Base-by-base conservation (phyloP, 1,140 invertebrate species). In the Drosophila murphyi region DNA sequence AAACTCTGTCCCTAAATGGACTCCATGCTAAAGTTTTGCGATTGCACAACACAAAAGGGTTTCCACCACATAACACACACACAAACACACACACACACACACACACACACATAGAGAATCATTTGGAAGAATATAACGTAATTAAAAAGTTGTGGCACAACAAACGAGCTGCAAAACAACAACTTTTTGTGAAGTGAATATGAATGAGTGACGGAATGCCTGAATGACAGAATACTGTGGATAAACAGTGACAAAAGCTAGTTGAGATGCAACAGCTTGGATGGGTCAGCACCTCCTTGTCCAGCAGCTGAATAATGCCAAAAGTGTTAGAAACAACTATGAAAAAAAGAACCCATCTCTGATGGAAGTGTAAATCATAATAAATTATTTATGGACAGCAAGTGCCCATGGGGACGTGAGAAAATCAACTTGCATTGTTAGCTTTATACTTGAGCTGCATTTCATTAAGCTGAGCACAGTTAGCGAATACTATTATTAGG, bases 71-170 rank as follows among this genome's bases (percentile, higher is more conserved):
- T 10, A 2, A 67, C 31, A 51, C 45, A 39, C 47, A 32, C 8
- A 51, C 37, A 31, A 32, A 47, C 5, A 29, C n/a, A 41, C 37
- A 35, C 29, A 32, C 47, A 28, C 7, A 51, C 43, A 65, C 31
- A 28, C 5, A 8, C 5, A 45, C 39, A 57, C 28, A 45, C 12
- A 57, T 32, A 70, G 35, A 52, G 62, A 54, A 62, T 74, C 69
- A 80, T 77, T 73, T 76, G 61, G 48, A 45, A 59, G 47, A 75
- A 77, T 74, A 77, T 72, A 80, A 80, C 74, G 63, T 73, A 80
- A 80, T 80, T 80, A 80, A 80, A 80, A 80, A 77, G 69, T 80
- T 80, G 20, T 77, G 63, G 43, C 72, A 56, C 64, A 80, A 73
- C 62, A 79, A 76, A 60, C 43, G 43, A 60, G 35, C 47, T 62